phyloP scores from a whole-genome alignment of 2,888 invertebrate genomes.

The Choreutis nemorana region DNA sequence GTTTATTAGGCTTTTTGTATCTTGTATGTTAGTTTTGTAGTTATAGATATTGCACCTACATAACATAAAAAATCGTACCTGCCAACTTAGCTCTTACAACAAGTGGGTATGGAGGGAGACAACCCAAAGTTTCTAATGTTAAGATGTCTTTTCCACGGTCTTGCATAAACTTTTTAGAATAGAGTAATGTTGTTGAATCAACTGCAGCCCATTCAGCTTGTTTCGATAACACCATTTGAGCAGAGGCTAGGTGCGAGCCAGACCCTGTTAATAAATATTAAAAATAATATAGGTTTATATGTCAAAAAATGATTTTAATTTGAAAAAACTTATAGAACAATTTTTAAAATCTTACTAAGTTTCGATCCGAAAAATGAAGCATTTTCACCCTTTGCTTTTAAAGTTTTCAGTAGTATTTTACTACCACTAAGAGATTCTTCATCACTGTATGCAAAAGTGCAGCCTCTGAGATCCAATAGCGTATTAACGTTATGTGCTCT shows the following conservation, averaged over 20 bases:
- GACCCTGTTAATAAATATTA: slow-evolving; percentile 36
- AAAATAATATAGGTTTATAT: background rate
- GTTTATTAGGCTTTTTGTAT: too few relatives aligned
- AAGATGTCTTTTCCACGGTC: slow-evolving; percentile 63
- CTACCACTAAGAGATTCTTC: slow-evolving; percentile 65
- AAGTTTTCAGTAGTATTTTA: slow-evolving; percentile 55
- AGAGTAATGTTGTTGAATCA: slow-evolving; percentile 66
- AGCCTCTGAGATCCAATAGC: slow-evolving; percentile 63
- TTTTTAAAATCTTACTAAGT: slow-evolving; percentile 37
- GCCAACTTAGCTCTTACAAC: slow-evolving; percentile 65
- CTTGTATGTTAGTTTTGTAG: too few relatives aligned
- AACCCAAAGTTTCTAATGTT: slow-evolving; percentile 70
- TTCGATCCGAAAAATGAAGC: slow-evolving; percentile 67
- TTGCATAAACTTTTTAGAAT: slow-evolving; percentile 62
- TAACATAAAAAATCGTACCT: slow-evolving; percentile 55
- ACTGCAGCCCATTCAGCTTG: slow-evolving; percentile 72
- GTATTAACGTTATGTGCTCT: slow-evolving; percentile 65
- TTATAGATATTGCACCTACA: too few relatives aligned
- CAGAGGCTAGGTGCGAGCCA: slow-evolving; percentile 69
- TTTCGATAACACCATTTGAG: slow-evolving; percentile 68
- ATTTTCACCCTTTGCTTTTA: slow-evolving; percentile 66
- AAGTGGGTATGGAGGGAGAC: slow-evolving; percentile 72
- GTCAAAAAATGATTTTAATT: background rate
- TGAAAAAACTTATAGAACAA: background rate
- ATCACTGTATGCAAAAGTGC: slow-evolving; percentile 62